phyloP scores from a whole-genome alignment of 2,113 vertebrate genomes.

The Sialia sialis region DNA sequence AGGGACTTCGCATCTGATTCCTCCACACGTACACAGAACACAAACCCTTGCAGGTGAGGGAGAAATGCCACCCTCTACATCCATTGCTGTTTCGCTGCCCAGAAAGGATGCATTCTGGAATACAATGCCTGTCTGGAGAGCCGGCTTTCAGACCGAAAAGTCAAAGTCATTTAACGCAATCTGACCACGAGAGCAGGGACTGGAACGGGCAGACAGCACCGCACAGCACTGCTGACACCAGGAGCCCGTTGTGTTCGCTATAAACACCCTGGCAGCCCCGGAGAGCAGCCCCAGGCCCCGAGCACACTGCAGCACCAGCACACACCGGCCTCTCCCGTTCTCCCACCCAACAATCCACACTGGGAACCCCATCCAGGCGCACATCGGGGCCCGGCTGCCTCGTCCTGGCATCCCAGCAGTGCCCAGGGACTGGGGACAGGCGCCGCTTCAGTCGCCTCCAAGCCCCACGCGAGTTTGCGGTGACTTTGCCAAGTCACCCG shows the following conservation, averaged over 20 bases:
- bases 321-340: background rate
- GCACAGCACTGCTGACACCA: background rate
- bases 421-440: background rate
- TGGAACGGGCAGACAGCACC: background rate
- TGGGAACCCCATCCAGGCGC: background rate
- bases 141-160: background rate
- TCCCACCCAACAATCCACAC: background rate
- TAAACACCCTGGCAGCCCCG: background rate
- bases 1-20: background rate
- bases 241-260: background rate
- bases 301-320: background rate
- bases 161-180: background rate
- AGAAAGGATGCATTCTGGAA: background rate
- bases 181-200: background rate
- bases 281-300: constrained; percentile 24
- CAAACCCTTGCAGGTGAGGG: background rate
- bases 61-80: background rate
- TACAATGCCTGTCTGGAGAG: background rate
- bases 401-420: background rate
- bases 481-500: constrained; percentile 36
- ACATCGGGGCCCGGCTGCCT: background rate
- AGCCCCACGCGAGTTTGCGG: background rate
- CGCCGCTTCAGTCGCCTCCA: fast-evolving
- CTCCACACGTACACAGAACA: background rate
- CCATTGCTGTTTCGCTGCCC: background rate